A percentile compares a stretch with the other conserved stretches of the same genome.
These are phyloP conservation scores for Eilema depressum DNA, from an alignment of 2,888 invertebrate genomes.

Conservation along the genomic window DNA sequence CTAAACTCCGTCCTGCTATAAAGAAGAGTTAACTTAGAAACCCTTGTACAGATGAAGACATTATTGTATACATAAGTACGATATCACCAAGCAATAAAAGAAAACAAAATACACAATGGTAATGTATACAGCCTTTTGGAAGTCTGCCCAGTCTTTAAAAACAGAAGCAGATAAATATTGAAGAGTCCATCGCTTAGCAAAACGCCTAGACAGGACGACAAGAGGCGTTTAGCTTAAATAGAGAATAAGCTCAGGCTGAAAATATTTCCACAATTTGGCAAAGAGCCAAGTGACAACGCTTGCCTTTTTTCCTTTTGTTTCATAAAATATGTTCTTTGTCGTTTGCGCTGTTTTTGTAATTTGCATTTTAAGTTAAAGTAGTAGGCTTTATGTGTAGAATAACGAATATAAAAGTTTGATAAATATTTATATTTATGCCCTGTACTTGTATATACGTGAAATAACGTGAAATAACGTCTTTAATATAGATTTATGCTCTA, in stretches of 20 bases:
- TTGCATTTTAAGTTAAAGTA: slow-evolving; percentile 9
- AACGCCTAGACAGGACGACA: slow-evolving; percentile 41
- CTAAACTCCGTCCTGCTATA: background rate
- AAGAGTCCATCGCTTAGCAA: slow-evolving; percentile 40
- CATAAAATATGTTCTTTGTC: slow-evolving; percentile 37
- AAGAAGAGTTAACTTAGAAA: background rate
- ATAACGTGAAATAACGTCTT: too few species aligned
- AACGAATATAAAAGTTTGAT: background rate
- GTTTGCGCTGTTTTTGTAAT: slow-evolving; percentile 20
- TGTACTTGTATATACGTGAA: too few species aligned
- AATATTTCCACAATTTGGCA: slow-evolving; percentile 49
- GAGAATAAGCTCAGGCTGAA: slow-evolving; percentile 44
- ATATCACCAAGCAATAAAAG: background rate
- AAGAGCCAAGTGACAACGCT: slow-evolving; percentile 38
- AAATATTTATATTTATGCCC: background rate
- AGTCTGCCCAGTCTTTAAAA: slow-evolving; percentile 12
- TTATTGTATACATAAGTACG: background rate
- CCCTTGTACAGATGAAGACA: background rate
- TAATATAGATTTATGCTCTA: too few species aligned
- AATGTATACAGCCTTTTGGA: slow-evolving; percentile 12
- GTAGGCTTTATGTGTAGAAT: background rate
- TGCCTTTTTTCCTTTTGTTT: slow-evolving; percentile 30
- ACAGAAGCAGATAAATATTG: slow-evolving; percentile 25
- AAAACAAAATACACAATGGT: background rate
- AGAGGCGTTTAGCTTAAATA: slow-evolving; percentile 51